A percentile compares a stretch with the other conserved stretches of the same genome.
phyloP scores from a whole-genome alignment of 2,113 vertebrate species.

The Sprattus sprattus region DNA sequence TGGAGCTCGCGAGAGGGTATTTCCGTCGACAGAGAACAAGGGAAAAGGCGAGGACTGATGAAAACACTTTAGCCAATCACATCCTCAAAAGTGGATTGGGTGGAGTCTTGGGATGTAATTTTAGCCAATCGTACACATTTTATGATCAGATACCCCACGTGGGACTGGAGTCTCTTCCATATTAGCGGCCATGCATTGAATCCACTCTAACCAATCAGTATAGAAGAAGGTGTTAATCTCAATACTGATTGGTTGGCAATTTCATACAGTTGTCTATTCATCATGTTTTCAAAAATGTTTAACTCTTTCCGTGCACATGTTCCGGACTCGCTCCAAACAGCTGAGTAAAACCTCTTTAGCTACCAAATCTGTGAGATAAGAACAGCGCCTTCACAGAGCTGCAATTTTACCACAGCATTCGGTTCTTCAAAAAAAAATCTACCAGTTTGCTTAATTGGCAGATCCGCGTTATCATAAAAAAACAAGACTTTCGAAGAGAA shows the following conservation, averaged over 20 bases:
- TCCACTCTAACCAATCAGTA: slow-evolving; percentile 62
- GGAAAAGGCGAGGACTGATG: slow-evolving; percentile 28
- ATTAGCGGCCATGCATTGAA: slow-evolving; percentile 48
- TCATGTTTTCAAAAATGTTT: slow-evolving; percentile 65
- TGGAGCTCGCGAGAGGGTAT: slow-evolving; percentile 61
- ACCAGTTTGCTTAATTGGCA: slow-evolving; percentile 21
- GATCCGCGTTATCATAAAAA: not conserved
- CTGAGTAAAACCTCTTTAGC: not conserved
- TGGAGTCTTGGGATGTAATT: slow-evolving; percentile 30
- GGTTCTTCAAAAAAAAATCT: not conserved
- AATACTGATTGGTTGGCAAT: slow-evolving; percentile 67
- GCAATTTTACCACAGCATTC: not conserved
- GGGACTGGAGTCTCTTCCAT: slow-evolving; percentile 56
- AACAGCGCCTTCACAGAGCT: not conserved
- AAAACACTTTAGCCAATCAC: slow-evolving; percentile 60
- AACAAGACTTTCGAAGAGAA: not conserved
- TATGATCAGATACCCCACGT: slow-evolving; percentile 63
- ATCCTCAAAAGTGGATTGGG: slow-evolving; percentile 27
- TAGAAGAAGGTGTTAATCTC: slow-evolving; percentile 68
- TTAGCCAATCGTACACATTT: slow-evolving; percentile 52
- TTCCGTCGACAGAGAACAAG: slow-evolving; percentile 71
- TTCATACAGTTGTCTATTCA: slow-evolving; percentile 68
- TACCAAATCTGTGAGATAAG: not conserved
- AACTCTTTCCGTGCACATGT: slow-evolving; percentile 70
- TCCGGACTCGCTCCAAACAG: slow-evolving; percentile 22